Evolutionary conservation across 2,797 vertebrate genomes (phyloP).

Genomic region (Cirrhinus molitorella): DNA sequence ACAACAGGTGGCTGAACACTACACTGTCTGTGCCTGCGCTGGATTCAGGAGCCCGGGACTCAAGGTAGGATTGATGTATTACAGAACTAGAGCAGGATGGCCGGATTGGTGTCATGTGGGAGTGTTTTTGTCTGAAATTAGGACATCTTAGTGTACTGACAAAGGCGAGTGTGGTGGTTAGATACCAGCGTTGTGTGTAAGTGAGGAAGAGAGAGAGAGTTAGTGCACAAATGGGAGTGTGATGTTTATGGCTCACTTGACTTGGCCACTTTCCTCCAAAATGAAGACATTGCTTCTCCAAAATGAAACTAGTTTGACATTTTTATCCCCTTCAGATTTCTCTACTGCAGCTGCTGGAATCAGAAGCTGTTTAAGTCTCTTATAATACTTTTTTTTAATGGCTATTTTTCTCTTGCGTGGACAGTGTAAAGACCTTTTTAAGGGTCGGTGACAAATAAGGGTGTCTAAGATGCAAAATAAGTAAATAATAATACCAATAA

Average conservation of each 20-base stretch:
- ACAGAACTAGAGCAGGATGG: slow-evolving; percentile 1
- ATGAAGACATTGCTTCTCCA: slow-evolving; percentile 32
- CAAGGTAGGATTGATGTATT: slow-evolving; percentile 53
- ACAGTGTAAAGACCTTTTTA: background rate
- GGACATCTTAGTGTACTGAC: slow-evolving; percentile 28
- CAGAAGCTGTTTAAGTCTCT: background rate
- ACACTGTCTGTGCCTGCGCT: slow-evolving; percentile 19
- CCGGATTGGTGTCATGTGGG: slow-evolving; percentile 31
- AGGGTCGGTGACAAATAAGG: background rate
- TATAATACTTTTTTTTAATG: background rate
- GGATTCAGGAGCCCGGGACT: slow-evolving; percentile 41
- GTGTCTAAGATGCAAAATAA: background rate
- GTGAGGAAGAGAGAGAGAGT: background rate
- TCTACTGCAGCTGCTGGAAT: background rate
- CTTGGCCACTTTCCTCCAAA: slow-evolving; percentile 47
- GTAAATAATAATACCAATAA: background rate
- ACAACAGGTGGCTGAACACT: slow-evolving; percentile 54
- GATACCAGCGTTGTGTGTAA: slow-evolving; percentile 57
- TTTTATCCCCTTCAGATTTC: background rate
- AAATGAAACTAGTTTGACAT: background rate
- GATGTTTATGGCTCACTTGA: slow-evolving; percentile 63
- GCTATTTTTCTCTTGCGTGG: background rate
- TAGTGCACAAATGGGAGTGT: slow-evolving; percentile 69
- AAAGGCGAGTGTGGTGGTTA: slow-evolving; percentile 38
- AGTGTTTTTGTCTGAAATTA: slow-evolving; percentile 16